These are phyloP conservation scores for Drosophila lowei DNA, from an alignment of 1,140 invertebrate genomes.

Conservation along the genomic window DNA sequence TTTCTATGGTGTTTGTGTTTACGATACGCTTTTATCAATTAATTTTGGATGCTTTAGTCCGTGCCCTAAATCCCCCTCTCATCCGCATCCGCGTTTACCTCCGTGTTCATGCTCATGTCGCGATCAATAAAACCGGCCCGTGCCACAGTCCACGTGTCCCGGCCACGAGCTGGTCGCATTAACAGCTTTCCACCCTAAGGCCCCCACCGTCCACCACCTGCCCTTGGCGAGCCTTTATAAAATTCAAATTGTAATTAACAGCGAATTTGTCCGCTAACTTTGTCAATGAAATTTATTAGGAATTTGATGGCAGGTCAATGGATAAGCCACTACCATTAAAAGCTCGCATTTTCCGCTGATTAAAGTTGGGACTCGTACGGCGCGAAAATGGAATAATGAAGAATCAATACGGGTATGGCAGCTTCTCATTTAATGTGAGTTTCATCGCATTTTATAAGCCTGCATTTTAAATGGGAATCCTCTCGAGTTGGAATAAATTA, in stretches of 20 bases:
- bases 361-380: constrained; percentile 24
- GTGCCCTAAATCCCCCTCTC: neutral
- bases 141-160: constrained; percentile 33
- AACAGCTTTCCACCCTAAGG: constrained; percentile 12
- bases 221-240: constrained; percentile 43
- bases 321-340: constrained; percentile 29
- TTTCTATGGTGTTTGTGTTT: constrained; percentile 36
- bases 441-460: neutral
- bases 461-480: constrained; percentile 17
- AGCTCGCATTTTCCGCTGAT: constrained; percentile 25
- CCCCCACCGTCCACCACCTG: constrained; percentile 4
- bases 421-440: no score
- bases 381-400: neutral
- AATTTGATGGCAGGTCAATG: constrained; percentile 28
- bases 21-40: constrained; percentile 64
- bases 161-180: constrained; percentile 23
- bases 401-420: no score
- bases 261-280: constrained; percentile 41
- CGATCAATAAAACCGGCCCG: constrained; percentile 71
- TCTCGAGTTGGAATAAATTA: constrained; percentile 17
- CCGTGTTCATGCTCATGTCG: constrained; percentile 40
- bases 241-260: constrained; percentile 54
- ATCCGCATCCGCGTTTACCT: neutral
- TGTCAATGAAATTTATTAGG: constrained; percentile 58
- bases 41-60: constrained; percentile 62